Conservation (phyloP, 1,140 invertebrate species). For the Cydia splendana region DNA sequence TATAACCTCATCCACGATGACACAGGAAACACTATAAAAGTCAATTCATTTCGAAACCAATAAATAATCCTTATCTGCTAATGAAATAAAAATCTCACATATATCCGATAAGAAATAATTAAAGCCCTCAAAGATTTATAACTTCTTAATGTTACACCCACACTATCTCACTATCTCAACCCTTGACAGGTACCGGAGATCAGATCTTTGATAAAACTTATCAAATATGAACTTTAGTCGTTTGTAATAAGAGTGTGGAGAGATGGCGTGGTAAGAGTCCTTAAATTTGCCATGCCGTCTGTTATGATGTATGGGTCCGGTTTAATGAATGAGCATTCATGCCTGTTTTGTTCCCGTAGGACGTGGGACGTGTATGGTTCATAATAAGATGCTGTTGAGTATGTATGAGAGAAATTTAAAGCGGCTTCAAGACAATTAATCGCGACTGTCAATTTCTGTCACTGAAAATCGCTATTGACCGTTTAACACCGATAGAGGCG, state of each 20-base stretch:
- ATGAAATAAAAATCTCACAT: slow-evolving; percentile 17
- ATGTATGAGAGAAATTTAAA: neutral
- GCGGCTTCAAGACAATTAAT: no score
- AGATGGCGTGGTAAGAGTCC: neutral
- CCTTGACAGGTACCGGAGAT: neutral
- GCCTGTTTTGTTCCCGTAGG: neutral
- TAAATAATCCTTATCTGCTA: slow-evolving; percentile 7
- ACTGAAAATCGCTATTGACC: no score
- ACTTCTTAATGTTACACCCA: slow-evolving; percentile 11
- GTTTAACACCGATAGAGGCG: no score
- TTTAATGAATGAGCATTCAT: slow-evolving; percentile 19
- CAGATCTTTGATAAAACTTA: neutral
- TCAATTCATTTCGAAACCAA: neutral
- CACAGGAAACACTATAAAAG: slow-evolving; percentile 16
- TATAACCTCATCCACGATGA: neutral
- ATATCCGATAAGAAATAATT: slow-evolving; percentile 11
- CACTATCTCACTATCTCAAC: slow-evolving; percentile 1
- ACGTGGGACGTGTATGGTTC: neutral
- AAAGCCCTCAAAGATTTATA: neutral
- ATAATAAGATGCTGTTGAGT: neutral
- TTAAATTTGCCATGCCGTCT: slow-evolving; percentile 12
- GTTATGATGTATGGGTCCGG: slow-evolving; percentile 12
- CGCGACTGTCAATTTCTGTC: no score
- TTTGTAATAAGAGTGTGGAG: neutral
- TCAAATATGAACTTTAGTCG: neutral